A percentile compares a stretch with the other conserved stretches of the same genome.
Conservation (phyloP, 2,797 vertebrate species). For the Pangasius mekongensis region DNA sequence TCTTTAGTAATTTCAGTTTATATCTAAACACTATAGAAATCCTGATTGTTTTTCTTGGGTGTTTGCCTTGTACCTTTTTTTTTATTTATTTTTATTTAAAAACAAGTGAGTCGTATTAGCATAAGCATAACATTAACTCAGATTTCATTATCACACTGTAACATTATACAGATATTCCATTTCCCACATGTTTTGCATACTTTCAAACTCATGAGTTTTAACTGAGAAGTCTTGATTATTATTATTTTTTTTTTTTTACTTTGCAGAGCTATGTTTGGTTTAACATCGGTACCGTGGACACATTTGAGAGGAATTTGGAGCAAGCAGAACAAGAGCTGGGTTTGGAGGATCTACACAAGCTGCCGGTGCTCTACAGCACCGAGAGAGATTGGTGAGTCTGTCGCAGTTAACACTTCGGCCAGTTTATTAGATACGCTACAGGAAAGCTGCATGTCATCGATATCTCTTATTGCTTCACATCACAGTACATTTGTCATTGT, state of each 20-base stretch:
- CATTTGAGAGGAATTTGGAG: conserved; percentile 73
- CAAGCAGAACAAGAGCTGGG: conserved; percentile 68
- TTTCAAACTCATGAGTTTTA: not conserved
- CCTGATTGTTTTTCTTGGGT: too few species aligned
- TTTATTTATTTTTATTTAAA: too few species aligned
- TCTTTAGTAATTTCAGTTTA: too few species aligned
- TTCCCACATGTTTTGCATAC: not conserved
- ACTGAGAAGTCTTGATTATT: not conserved
- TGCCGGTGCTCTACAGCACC: conserved; percentile 61
- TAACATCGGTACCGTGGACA: conserved; percentile 72
- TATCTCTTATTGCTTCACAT: not conserved
- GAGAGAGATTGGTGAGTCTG: conserved; percentile 69
- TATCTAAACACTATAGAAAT: too few species aligned
- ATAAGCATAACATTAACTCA: too few species aligned
- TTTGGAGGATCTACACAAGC: conserved; percentile 59
- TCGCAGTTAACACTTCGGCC: not conserved
- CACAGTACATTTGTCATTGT: not conserved
- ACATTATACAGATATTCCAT: not conserved
- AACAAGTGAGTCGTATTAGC: too few species aligned
- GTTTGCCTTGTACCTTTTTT: too few species aligned
- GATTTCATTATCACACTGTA: too few species aligned
- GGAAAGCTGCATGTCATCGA: not conserved
- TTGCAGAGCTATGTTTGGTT: conserved; percentile 71
- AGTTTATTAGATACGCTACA: not conserved
- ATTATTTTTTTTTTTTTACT: not conserved